These are phyloP conservation scores for Austrofundulus limnaeus DNA, from an alignment of 2,113 vertebrate species.

Conservation along the genomic window DNA sequence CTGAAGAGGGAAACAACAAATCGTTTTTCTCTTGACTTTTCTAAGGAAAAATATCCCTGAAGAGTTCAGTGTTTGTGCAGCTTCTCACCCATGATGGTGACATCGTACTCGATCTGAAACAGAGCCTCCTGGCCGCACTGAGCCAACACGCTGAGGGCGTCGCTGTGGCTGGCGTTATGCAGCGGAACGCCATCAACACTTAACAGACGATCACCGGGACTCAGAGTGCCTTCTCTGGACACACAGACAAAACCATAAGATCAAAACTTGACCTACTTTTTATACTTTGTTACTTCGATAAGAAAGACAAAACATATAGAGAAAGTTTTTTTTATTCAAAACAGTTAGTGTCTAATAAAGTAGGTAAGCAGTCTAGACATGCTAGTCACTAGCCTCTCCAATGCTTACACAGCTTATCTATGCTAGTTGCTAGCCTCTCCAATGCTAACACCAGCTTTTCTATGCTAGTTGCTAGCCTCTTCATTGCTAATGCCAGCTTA, in stretches of 20 bases:
- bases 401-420: too few relatives aligned
- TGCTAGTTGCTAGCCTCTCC: too few relatives aligned
- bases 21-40: neutral
- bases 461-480: too few relatives aligned
- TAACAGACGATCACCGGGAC: conserved; percentile 89
- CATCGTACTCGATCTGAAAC: conserved; percentile 95
- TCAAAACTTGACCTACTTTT: too few relatives aligned
- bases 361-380: too few relatives aligned
- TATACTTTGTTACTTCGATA: too few relatives aligned
- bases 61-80: neutral
- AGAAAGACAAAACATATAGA: too few relatives aligned
- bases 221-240: conserved; percentile 90
- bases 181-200: conserved; percentile 91
- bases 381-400: too few relatives aligned
- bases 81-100: conserved; percentile 91
- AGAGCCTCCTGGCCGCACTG: conserved; percentile 93
- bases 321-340: too few relatives aligned
- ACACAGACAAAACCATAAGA: neutral
- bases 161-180: conserved; percentile 85
- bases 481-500: too few relatives aligned
- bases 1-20: conserved; percentile 64
- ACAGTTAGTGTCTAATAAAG: too few relatives aligned
- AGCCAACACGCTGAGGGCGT: conserved; percentile 84
- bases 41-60: neutral
- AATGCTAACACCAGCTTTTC: too few relatives aligned